These are phyloP conservation scores for Hesperia comma DNA, from an alignment of 2,888 invertebrate species.

Conservation along the genomic window DNA sequence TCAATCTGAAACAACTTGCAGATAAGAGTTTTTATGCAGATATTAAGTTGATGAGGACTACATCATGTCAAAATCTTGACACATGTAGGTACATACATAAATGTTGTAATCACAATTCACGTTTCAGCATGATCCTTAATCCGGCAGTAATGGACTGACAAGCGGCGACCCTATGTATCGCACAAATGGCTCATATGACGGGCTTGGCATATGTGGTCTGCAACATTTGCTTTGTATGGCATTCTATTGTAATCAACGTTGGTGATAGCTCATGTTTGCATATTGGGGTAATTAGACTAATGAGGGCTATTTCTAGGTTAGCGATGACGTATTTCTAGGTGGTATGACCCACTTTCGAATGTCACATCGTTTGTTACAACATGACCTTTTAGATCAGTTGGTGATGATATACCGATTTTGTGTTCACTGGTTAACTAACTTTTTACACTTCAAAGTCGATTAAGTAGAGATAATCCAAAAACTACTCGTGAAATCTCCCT, in stretches of 20 bases:
- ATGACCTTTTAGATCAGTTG: not conserved
- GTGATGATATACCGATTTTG: not conserved
- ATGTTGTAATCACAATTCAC: too few species aligned
- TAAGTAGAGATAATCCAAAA: too few species aligned
- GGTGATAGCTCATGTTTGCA: slow-evolving; percentile 13
- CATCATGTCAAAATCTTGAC: too few species aligned
- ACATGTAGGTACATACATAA: too few species aligned
- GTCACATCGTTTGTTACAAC: not conserved
- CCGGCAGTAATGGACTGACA: not conserved
- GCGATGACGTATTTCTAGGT: slow-evolving; percentile 2
- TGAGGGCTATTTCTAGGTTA: slow-evolving; percentile 32
- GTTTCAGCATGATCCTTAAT: not conserved
- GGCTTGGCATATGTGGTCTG: not conserved
- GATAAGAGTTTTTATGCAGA: too few species aligned
- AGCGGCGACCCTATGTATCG: not conserved
- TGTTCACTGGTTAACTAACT: too few species aligned
- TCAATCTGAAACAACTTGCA: too few species aligned
- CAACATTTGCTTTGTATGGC: slow-evolving; percentile 15
- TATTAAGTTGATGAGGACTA: too few species aligned
- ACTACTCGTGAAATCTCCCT: too few species aligned
- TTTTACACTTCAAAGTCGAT: too few species aligned
- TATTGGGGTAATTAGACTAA: slow-evolving; percentile 33
- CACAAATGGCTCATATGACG: not conserved
- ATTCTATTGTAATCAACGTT: slow-evolving; percentile 23
- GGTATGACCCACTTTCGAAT: slow-evolving; percentile 24